Evolutionary conservation across 1,140 invertebrate genomes (phyloP).

Genomic region (Lethocerus indicus): DNA sequence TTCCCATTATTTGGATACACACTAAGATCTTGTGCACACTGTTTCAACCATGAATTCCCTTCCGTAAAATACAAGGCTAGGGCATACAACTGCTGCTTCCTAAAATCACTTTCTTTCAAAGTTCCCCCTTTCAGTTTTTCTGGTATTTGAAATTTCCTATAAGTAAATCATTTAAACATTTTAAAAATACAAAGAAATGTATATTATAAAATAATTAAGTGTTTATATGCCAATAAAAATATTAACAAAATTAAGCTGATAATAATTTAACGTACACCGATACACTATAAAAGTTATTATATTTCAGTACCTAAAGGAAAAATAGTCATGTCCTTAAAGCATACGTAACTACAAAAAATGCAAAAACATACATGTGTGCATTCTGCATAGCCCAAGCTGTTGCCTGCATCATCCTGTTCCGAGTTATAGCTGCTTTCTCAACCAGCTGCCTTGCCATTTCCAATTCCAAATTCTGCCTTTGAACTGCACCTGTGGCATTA

Average conservation of each 20-base stretch:
- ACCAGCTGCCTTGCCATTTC: conserved; percentile 14
- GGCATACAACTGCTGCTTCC: conserved; percentile 14
- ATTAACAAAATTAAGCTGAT: too few relatives aligned
- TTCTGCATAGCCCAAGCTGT: conserved; percentile 11
- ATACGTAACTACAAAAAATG: too few relatives aligned
- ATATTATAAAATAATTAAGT: too few relatives aligned
- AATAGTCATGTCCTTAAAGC: background rate
- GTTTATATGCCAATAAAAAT: too few relatives aligned
- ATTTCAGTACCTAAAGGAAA: background rate
- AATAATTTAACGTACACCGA: background rate
- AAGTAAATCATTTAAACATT: background rate
- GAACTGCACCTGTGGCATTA: conserved; percentile 7
- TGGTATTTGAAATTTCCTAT: conserved; percentile 12
- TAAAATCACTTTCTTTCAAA: conserved; percentile 14
- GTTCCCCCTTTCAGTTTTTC: conserved; percentile 14
- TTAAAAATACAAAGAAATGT: background rate
- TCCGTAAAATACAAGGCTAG: conserved; percentile 13
- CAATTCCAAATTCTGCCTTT: conserved; percentile 15
- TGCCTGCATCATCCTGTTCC: conserved; percentile 8
- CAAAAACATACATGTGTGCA: conserved; percentile 10
- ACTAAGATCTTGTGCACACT: conserved; percentile 6
- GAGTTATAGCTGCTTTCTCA: conserved; percentile 14
- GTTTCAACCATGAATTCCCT: conserved; percentile 11
- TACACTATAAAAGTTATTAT: conserved; percentile 3
- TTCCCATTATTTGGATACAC: conserved; percentile 11